Percentiles rank a stretch among this genome's conserved stretches.
Evolutionary conservation across 2,888 invertebrate genomes (phyloP).

Genomic region (Calliopum simillimum): DNA sequence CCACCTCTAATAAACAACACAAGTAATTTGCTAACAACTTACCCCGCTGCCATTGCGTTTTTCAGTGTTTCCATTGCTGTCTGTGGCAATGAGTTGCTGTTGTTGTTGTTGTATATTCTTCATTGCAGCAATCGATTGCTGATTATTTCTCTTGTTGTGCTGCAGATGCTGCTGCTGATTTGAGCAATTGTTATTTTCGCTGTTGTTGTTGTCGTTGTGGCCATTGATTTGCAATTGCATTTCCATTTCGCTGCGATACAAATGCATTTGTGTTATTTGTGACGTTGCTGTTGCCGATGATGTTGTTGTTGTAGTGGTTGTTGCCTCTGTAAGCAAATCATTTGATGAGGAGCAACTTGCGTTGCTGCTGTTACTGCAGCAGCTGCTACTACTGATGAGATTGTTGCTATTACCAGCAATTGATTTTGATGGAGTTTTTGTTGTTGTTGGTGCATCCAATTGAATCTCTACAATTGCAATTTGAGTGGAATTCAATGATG

Average conservation of each 20-base stretch:
- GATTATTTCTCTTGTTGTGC: slow-evolving; percentile 48
- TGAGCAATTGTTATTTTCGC: slow-evolving; percentile 54
- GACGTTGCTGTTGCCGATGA: slow-evolving; percentile 46
- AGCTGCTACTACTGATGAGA: slow-evolving; percentile 39
- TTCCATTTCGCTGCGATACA: slow-evolving; percentile 62
- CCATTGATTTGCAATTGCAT: slow-evolving; percentile 59
- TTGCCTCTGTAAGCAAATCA: slow-evolving; percentile 45
- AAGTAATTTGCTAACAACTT: slow-evolving; percentile 40
- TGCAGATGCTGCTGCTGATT: slow-evolving; percentile 50
- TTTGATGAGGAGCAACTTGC: slow-evolving; percentile 57
- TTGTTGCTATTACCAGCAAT: slow-evolving; percentile 32
- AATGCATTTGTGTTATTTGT: slow-evolving; percentile 57
- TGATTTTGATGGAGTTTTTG: slow-evolving; percentile 15
- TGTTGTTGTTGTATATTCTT: slow-evolving; percentile 43
- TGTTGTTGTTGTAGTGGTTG: slow-evolving; percentile 55
- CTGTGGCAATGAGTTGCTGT: slow-evolving; percentile 36
- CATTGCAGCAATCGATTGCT: slow-evolving; percentile 34
- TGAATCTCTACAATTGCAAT: slow-evolving; percentile 46
- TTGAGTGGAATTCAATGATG: slow-evolving; percentile 44
- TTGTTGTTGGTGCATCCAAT: slow-evolving; percentile 35
- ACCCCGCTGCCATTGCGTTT: slow-evolving; percentile 44
- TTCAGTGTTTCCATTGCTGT: slow-evolving; percentile 45
- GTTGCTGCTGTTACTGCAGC: slow-evolving; percentile 57
- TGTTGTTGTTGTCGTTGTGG: slow-evolving; percentile 47
- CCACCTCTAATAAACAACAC: too few species aligned